A percentile compares a stretch with the other conserved stretches of the same genome.
These are phyloP conservation scores for Elachura formosa DNA, from an alignment of 2,113 vertebrate genomes.

Conservation along the genomic window DNA sequence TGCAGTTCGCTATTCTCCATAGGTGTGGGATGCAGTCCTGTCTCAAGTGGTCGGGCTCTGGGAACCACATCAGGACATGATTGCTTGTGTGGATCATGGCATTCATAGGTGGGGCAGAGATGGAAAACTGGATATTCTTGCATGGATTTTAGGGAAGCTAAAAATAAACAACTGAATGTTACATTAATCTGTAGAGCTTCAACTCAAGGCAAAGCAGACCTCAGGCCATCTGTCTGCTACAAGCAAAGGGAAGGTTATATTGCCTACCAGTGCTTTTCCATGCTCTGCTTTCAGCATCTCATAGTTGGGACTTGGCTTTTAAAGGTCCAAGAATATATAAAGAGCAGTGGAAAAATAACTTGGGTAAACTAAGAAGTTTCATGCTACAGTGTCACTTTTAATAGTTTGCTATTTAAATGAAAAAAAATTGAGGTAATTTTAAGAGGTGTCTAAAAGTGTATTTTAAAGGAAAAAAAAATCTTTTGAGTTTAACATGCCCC, in stretches of 20 bases:
- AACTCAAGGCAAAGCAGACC: not conserved
- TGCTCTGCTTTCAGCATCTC: not conserved
- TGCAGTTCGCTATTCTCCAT: not conserved
- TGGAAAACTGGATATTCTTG: not conserved
- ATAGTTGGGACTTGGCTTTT: not conserved
- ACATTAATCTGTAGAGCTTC: not conserved
- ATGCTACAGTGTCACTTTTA: not conserved
- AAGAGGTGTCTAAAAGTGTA: not conserved
- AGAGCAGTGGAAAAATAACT: not conserved
- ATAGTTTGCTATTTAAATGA: not conserved
- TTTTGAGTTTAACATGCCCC: not conserved
- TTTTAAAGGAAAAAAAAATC: not conserved
- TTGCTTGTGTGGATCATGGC: not conserved
- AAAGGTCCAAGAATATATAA: not conserved
- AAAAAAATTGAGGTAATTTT: not conserved
- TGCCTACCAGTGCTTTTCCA: not conserved
- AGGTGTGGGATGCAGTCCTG: not conserved
- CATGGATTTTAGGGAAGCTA: not conserved
- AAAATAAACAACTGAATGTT: not conserved
- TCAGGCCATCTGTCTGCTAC: not conserved
- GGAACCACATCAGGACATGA: not conserved
- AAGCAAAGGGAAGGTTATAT: not conserved
- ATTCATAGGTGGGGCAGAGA: not conserved
- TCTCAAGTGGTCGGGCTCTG: not conserved
- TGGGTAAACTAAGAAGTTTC: not conserved